These are phyloP conservation scores for Clupea harengus DNA, from an alignment of 2,113 vertebrate genomes.

Conservation along the genomic window DNA sequence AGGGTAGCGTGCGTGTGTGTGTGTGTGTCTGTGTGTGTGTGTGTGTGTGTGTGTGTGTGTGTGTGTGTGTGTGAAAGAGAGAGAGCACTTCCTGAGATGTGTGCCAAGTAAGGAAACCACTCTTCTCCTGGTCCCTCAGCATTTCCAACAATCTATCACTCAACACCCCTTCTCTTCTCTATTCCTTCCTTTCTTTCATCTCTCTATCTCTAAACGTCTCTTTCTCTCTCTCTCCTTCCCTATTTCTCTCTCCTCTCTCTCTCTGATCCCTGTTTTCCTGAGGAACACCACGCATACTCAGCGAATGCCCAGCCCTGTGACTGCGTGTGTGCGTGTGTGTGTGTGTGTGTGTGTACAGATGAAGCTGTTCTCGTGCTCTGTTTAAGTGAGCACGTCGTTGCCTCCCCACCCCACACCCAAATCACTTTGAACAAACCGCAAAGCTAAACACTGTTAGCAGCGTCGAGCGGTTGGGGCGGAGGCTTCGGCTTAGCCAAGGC, in stretches of 20 bases:
- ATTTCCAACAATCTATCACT: background rate
- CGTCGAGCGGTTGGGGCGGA: background rate
- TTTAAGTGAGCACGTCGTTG: slow-evolving; percentile 2
- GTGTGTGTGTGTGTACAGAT: slow-evolving; percentile 8
- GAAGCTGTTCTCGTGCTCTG: slow-evolving; percentile 30
- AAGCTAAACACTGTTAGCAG: slow-evolving; percentile 14
- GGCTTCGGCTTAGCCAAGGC: background rate
- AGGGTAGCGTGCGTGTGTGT: background rate
- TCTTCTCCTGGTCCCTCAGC: background rate
- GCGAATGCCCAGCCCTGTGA: too few species aligned
- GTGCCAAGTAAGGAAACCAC: background rate
- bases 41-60: too few species aligned
- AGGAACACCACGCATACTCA: slow-evolving; percentile 29
- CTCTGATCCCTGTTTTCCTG: slow-evolving; percentile 40
- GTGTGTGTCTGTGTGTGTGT: background rate
- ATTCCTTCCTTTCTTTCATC: background rate
- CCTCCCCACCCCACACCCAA: slow-evolving; percentile 18
- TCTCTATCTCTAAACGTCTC: background rate
- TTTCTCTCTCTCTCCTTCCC: background rate
- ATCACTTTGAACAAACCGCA: background rate
- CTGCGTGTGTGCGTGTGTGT: background rate
- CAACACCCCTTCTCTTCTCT: background rate
- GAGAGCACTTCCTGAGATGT: background rate
- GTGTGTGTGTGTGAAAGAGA: too few species aligned
- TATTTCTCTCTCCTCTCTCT: background rate